A percentile compares a stretch with the other conserved stretches of the same genome.
phyloP scores from a whole-genome alignment of 2,797 vertebrate genomes.

The Odontamblyopus lacepedii region DNA sequence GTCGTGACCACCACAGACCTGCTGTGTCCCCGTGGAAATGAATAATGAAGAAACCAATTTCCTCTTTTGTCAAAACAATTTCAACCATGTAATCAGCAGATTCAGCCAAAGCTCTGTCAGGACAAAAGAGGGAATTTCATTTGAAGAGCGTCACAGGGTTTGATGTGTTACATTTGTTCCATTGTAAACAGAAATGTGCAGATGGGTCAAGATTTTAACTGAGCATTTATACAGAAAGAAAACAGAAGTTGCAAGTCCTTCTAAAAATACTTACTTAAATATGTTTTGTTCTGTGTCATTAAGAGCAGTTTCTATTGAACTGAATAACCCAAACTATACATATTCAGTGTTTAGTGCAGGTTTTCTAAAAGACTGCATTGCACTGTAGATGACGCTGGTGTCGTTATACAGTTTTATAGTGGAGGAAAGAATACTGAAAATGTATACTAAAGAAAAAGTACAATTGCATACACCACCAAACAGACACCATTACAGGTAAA shows the following conservation, averaged over 20 bases:
- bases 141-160: slow-evolving; percentile 54
- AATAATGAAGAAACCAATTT: slow-evolving; percentile 66
- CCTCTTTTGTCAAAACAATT: slow-evolving; percentile 53
- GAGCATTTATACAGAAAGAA: not conserved
- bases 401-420: no score
- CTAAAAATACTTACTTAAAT: no score
- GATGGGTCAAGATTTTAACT: not conserved
- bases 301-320: no score
- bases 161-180: slow-evolving; percentile 59
- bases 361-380: no score
- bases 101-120: slow-evolving; percentile 49
- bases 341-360: no score
- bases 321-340: no score
- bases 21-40: slow-evolving; percentile 47
- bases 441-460: no score
- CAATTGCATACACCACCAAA: no score
- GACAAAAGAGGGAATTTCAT: slow-evolving; percentile 43
- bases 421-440: no score
- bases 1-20: slow-evolving; percentile 43
- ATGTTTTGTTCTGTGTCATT: no score
- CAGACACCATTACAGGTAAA: no score
- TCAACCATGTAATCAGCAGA: slow-evolving; percentile 55
- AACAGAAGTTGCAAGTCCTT: not conserved
- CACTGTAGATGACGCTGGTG: no score
- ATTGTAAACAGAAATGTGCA: slow-evolving; percentile 50